phyloP scores from a whole-genome alignment of 2,888 invertebrate species.

The Lepidochitona cinerea region DNA sequence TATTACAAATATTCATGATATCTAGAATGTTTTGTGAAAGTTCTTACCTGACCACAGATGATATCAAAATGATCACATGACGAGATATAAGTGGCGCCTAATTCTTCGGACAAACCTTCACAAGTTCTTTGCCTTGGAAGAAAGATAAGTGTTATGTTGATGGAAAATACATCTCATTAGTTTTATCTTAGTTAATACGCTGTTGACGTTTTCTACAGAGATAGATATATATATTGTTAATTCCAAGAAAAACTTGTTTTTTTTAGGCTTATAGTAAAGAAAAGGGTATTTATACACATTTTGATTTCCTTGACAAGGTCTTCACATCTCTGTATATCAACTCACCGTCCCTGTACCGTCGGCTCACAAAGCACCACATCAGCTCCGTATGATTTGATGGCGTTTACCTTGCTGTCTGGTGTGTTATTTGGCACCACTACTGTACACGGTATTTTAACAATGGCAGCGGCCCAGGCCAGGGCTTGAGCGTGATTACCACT shows the following conservation, averaged over 20 bases:
- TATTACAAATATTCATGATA: too few relatives aligned
- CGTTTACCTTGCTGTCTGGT: constrained; percentile 69
- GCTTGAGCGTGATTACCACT: constrained; percentile 74
- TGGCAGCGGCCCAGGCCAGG: constrained; percentile 68
- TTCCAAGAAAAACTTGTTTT: too few relatives aligned
- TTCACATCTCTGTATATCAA: too few relatives aligned
- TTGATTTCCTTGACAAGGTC: too few relatives aligned
- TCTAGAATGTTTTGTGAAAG: too few relatives aligned
- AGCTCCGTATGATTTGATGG: constrained; percentile 71
- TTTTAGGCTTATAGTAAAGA: too few relatives aligned
- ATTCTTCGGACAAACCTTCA: background rate
- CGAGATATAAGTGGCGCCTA: background rate
- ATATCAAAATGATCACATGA: background rate
- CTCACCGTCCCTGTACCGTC: constrained; percentile 62
- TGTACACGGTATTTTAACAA: constrained; percentile 65
- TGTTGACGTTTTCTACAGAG: too few relatives aligned
- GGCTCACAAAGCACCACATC: constrained; percentile 69
- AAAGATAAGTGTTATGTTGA: too few relatives aligned
- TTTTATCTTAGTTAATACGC: too few relatives aligned
- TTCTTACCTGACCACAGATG: background rate
- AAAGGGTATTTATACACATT: too few relatives aligned
- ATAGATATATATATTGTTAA: too few relatives aligned
- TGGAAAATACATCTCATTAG: too few relatives aligned
- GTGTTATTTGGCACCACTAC: constrained; percentile 72
- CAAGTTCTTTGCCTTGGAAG: background rate